Conservation (phyloP, 1,140 invertebrate genomes). For the Meteorus sp. region DNA sequence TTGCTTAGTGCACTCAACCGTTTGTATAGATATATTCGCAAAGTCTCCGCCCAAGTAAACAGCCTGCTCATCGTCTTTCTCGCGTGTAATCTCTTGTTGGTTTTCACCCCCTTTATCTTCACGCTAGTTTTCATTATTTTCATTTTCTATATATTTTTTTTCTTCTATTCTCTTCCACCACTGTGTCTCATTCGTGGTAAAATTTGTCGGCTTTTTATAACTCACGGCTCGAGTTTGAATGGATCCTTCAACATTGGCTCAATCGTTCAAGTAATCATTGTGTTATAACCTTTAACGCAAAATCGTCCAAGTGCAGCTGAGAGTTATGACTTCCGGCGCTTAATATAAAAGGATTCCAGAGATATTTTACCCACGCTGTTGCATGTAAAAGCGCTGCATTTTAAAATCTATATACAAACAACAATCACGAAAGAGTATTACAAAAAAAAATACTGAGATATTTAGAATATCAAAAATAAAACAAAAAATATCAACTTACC, state of each 20-base stretch:
- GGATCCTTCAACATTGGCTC: too few species aligned
- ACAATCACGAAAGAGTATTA: too few species aligned
- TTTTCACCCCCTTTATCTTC: conserved; percentile 28
- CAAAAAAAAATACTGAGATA: too few species aligned
- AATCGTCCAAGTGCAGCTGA: conserved; percentile 17
- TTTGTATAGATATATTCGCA: conserved; percentile 25
- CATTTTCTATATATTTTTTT: background rate
- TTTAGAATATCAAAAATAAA: too few species aligned
- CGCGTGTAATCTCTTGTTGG: conserved; percentile 20
- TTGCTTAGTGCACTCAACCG: conserved; percentile 39
- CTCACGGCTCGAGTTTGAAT: too few species aligned
- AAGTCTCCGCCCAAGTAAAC: conserved; percentile 31
- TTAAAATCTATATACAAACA: background rate
- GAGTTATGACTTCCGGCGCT: conserved; percentile 24
- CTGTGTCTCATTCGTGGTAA: too few species aligned
- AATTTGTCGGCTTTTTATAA: too few species aligned
- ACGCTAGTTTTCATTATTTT: background rate
- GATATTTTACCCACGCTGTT: conserved; percentile 25
- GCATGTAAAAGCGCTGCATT: background rate
- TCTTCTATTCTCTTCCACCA: background rate
- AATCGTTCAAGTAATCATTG: background rate
- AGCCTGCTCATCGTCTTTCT: conserved; percentile 6
- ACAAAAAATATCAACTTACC: background rate
- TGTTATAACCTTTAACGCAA: conserved; percentile 15
- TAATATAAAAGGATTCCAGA: conserved; percentile 11